Evolutionary conservation across 1,140 invertebrate species (phyloP), one percentile per base, ranked within the genome.

Genomic region (Mya arenaria): DNA sequence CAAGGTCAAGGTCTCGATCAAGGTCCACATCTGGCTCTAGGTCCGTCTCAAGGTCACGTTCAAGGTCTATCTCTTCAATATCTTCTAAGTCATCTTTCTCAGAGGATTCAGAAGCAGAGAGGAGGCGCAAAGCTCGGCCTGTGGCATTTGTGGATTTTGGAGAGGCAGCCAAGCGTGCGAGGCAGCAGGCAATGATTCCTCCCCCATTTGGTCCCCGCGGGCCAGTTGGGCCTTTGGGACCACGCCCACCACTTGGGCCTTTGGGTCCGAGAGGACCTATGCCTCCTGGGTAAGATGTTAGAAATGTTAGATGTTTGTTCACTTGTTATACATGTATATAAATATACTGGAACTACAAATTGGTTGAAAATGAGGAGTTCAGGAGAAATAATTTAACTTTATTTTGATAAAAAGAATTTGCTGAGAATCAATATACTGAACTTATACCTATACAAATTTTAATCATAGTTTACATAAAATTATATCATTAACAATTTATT

Each of bases 201-300:
- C 77, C 77, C 8, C 63, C 63, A 44, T 80, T 69, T 71, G 77
- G 77, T 15, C 30, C 36, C 15, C 58, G 77, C 19, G 77, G 65
- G n/a, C 52, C 77, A 6, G 34, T 73, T 23, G 75, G 63, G 1
- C 77, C 77, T 19, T 58, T 69, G 77, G 66, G 65, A 13, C 77
- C 77, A 34, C 36, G 65, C 23, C 55, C 55, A 56, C 65, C 77
- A 8, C 62, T 80, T 41, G 66, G 58, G 13, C 62, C 75, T 37
- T 55, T 78, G 75, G 75, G 75, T 17, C 75, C 75, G 15, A 78
- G 77, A 60, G 77, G 77, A 32, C 65, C 77, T n/a, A 69, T 80
- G 56, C 63, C 25, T 32, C 77, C 77, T 68, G 77, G 77, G 77
- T 80, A 62, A 71, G 66, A 39, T 5, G 48, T 62, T 1, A 23